phyloP scores from a whole-genome alignment of 23 tunicate species.

The Ciona savignyi region DNA sequence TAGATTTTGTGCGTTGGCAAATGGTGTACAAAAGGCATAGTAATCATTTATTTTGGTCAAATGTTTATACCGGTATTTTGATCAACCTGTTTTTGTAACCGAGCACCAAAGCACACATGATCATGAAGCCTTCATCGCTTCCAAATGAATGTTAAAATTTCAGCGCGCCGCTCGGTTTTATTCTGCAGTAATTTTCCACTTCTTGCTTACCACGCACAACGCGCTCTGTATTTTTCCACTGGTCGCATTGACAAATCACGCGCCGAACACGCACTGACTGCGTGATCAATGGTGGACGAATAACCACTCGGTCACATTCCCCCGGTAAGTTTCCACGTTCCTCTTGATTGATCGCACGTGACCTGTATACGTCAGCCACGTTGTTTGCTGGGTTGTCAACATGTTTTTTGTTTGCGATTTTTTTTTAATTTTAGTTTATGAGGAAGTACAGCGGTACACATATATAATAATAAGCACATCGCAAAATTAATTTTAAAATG shows the following conservation, averaged over 20 bases:
- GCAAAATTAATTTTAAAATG: no score
- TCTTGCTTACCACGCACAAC: not conserved
- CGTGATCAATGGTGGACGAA: not conserved
- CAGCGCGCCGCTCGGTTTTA: not conserved
- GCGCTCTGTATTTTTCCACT: not conserved
- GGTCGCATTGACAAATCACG: not conserved
- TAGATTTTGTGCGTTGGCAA: constrained; percentile 2
- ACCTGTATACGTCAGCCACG: not conserved
- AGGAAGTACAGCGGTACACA: no score
- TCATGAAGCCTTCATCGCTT: not conserved
- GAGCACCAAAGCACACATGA: not conserved
- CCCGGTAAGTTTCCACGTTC: constrained; percentile 2
- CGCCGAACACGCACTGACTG: not conserved
- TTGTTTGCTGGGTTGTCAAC: not conserved
- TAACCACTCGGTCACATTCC: not conserved
- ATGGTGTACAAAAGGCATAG: not conserved
- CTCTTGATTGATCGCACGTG: not conserved
- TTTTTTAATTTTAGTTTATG: no score
- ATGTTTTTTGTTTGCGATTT: not conserved
- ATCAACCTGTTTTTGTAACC: not conserved
- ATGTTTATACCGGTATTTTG: not conserved
- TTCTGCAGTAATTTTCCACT: not conserved
- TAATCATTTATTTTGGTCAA: not conserved
- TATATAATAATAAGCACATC: no score
- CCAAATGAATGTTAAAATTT: not conserved